Evolutionary conservation across 1,140 invertebrate species (phyloP), one percentile per base, ranked within the genome.

Genomic region (Eupeodes corollae): DNA sequence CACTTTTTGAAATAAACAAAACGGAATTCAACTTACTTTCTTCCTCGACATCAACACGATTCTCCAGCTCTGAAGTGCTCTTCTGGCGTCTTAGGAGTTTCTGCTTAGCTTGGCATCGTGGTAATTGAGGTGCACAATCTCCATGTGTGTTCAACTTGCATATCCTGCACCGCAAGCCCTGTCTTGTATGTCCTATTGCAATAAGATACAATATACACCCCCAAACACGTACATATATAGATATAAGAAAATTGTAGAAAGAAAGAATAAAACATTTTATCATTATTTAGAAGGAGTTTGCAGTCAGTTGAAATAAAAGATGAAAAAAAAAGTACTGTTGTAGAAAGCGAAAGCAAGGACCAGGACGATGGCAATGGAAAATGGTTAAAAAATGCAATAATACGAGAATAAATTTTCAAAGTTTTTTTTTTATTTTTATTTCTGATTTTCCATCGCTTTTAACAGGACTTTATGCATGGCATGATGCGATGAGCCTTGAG

Each of bases 101-200:
- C 5, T 86, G 83, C 63, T 90, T 90, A 2, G 84, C 81, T 68
- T 88, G 85, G 71, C 82, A 95, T 69, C 76, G 84, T 53, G 73
- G 79, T 48, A 82, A 82, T 70, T 80, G 83, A 37, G 81, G 82
- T 76, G 82, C 85, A 66, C 91, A 94, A 63, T 93, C 89, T 13
- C 83, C 79, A 71, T 94, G 91, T 15, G 89, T 85, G 70, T 93
- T 94, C 66, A 88, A 80, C 68, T 93, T 93, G 66, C 91, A 94
- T 44, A 89, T 74, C 33, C 88, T 78, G 69, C 90, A 94, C 52
- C 90, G 83, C 6, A 93, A 70, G 5, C 91, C 91, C 71, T 94
- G 91, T n/a, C 88, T 76, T 16, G 88, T 89, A 69, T 94, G 91
- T 18, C 91, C 90, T 89, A 63, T 13, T 31, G 26, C 16, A 9